Base-by-base conservation (phyloP, 2,113 vertebrate genomes). In the Saiga tatarica region DNA sequence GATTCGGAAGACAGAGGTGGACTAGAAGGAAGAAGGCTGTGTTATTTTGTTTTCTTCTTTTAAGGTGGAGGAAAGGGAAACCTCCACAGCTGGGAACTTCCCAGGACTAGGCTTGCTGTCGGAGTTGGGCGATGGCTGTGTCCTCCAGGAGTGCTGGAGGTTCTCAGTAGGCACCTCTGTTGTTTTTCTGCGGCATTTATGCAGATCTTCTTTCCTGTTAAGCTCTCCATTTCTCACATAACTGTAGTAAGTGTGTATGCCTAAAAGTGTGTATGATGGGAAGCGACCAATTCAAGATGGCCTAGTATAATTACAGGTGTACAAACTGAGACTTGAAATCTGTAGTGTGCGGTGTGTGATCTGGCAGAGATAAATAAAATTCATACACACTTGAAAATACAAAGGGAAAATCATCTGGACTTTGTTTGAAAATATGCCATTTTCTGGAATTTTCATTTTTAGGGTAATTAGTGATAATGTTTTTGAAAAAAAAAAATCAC, bases 401-500 rank as follows among this genome's bases (percentile, higher is more conserved):
- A 62, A 76, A 60, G n/a, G n/a, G 57, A 79, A 79, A 11, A 10
- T n/a, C 50, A 50, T 50, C 82, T 57, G 5, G 62, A 50, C 62
- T 94, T 52, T 28, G 52, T 87, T 45, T 95, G 71, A 79, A 88
- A 84, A 89, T 14, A 30, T 47, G 59, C 3, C 45, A 13, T 89
- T 81, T 83, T 91, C 26, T 93, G 21, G 21, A 93, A 79, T 55
- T 60, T 95, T 10, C 25, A 25, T 45, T 74, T 89, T 76, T 30
- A 78, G 36, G 26, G 19, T 67, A 62, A 60, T 94, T 81, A 88
- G 30, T 90, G 47, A 19, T 50, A 23, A 71, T 36, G 9, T 42
- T 91, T 36, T 30, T 87, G 36, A 42, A 60, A 88, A 95, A 88
- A 95, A 95, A 84, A 90, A 94, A 42, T 59, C 28, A 33, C 53